These are phyloP conservation scores for Hedychridium roseum DNA, from an alignment of 2,888 invertebrate genomes.

Conservation along the genomic window DNA sequence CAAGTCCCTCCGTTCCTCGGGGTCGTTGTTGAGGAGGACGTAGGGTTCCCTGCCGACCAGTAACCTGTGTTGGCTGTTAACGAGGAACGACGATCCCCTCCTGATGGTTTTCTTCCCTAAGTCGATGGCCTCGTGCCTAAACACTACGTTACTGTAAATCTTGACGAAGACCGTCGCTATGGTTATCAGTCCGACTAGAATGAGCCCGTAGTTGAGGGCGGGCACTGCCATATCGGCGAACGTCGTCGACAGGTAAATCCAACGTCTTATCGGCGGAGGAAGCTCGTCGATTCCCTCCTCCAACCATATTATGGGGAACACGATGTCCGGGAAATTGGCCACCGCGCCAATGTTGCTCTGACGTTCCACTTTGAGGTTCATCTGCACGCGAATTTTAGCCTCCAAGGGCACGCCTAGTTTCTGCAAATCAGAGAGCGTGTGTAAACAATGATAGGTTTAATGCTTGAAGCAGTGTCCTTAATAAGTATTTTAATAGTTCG, in stretches of 20 bases:
- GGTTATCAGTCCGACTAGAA: slow-evolving; percentile 73
- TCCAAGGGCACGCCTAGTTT: slow-evolving; percentile 87
- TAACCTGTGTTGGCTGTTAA: slow-evolving; percentile 69
- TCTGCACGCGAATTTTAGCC: slow-evolving; percentile 81
- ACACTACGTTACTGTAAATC: slow-evolving; percentile 79
- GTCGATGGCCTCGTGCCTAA: slow-evolving; percentile 79
- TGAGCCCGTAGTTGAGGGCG: slow-evolving; percentile 75
- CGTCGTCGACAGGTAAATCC: slow-evolving; percentile 83
- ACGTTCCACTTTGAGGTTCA: slow-evolving; percentile 81
- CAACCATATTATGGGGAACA: slow-evolving; percentile 89
- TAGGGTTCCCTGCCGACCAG: slow-evolving; percentile 70
- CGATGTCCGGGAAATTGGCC: slow-evolving; percentile 78
- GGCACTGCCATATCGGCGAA: slow-evolving; percentile 78
- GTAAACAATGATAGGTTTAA: not conserved
- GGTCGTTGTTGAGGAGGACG: slow-evolving; percentile 61
- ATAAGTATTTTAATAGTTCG: no score
- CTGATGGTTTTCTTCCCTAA: slow-evolving; percentile 77
- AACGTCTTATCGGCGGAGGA: slow-evolving; percentile 79
- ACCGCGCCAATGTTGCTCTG: slow-evolving; percentile 78
- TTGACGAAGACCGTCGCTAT: slow-evolving; percentile 75
- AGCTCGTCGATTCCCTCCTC: slow-evolving; percentile 87
- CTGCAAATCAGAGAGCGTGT: slow-evolving; percentile 62
- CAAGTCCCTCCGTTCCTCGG: slow-evolving; percentile 23
- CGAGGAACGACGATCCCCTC: slow-evolving; percentile 71
- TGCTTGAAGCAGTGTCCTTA: no score